A percentile compares a stretch with the other conserved stretches of the same genome.
These are phyloP conservation scores for Diorhabda carinulata DNA, from an alignment of 1,140 invertebrate species.

Conservation along the genomic window DNA sequence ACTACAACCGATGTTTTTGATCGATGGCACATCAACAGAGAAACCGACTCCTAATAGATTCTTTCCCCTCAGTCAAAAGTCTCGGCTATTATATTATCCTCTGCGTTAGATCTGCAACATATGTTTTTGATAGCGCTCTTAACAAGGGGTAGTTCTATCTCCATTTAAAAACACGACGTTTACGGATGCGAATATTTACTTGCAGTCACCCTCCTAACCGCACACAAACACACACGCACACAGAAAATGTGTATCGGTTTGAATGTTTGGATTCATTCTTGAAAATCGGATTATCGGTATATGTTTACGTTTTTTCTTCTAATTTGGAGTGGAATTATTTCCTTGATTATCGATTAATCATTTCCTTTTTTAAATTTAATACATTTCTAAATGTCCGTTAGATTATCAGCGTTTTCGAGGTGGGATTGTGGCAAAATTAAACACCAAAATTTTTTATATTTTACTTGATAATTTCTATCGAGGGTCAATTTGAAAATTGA, in stretches of 20 bases:
- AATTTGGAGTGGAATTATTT: no score
- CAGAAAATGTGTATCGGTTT: slow-evolving; percentile 31
- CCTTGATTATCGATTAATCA: no score
- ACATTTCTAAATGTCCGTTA: no score
- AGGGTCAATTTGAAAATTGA: no score
- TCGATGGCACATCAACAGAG: slow-evolving; percentile 31
- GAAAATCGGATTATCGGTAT: slow-evolving; percentile 23
- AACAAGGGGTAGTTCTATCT: slow-evolving; percentile 35
- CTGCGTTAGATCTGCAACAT: slow-evolving; percentile 44
- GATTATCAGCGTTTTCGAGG: no score
- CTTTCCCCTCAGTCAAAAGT: slow-evolving; percentile 31
- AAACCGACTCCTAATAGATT: slow-evolving; percentile 32
- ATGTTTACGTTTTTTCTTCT: no score
- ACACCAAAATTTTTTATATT: no score
- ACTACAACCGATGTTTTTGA: slow-evolving; percentile 28
- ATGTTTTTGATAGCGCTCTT: slow-evolving; percentile 43
- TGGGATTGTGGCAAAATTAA: no score
- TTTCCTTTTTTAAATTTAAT: no score
- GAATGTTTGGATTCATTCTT: slow-evolving; percentile 29
- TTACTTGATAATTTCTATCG: no score
- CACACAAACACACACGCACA: slow-evolving; percentile 20
- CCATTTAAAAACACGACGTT: slow-evolving; percentile 23
- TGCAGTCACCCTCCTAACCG: slow-evolving; percentile 22
- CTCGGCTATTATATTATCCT: slow-evolving; percentile 39
- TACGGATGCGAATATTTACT: slow-evolving; percentile 20